A percentile compares a stretch with the other conserved stretches of the same genome.
Conservation (phyloP, 2,888 invertebrate genomes). For the Uloborus plumipes region DNA sequence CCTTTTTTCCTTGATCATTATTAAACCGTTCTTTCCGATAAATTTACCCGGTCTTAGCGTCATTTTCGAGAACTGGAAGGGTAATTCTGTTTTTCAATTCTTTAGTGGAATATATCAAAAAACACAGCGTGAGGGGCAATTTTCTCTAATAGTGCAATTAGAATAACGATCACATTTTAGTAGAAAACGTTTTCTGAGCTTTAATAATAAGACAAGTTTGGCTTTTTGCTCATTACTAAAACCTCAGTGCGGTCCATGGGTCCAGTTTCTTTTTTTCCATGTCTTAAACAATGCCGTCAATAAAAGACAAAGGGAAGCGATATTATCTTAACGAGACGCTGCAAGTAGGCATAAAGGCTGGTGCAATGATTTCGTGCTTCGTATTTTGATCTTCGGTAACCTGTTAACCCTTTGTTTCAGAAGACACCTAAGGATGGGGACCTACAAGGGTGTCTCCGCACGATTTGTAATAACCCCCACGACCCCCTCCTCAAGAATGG, state of each 20-base stretch:
- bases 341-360: constrained; percentile 43
- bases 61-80: neutral
- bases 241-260: constrained; percentile 8
- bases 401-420: constrained; percentile 46
- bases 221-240: constrained; percentile 14
- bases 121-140: constrained; percentile 11
- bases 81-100: constrained; percentile 14
- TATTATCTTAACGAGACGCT: constrained; percentile 49
- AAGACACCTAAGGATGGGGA: constrained; percentile 21
- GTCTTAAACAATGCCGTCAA: constrained; percentile 40
- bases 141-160: constrained; percentile 47
- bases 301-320: constrained; percentile 43
- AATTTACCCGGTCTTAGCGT: constrained; percentile 10
- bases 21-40: constrained; percentile 20
- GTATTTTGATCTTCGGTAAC: constrained; percentile 30
- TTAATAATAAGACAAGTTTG: constrained; percentile 28
- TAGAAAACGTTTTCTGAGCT: constrained; percentile 15
- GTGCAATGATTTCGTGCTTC: constrained; percentile 28
- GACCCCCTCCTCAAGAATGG: constrained; percentile 7
- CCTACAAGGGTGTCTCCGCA: constrained; percentile 34
- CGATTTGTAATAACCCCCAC: constrained; percentile 21
- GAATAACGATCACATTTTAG: constrained; percentile 47
- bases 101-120: constrained; percentile 4
- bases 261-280: neutral
- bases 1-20: constrained; percentile 13